phyloP scores from a whole-genome alignment of 2,113 vertebrate genomes.

The Fukomys damarensis region DNA sequence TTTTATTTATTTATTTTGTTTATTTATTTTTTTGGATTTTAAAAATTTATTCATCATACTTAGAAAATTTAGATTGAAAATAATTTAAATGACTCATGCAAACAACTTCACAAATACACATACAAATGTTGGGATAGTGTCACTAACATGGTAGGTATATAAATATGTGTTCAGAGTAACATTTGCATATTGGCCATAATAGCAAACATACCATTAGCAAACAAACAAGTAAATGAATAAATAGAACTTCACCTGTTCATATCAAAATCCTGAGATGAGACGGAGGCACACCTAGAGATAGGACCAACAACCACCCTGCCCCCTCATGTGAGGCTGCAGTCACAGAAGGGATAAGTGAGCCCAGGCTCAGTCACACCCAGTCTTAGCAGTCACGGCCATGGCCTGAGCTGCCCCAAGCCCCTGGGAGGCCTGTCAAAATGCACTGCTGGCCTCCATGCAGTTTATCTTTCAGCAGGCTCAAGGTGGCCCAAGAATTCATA shows the following conservation, averaged over 20 bases:
- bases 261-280: constrained; percentile 33
- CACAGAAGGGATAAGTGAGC: background rate
- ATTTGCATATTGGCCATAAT: constrained; percentile 79
- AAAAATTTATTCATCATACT: constrained; percentile 76
- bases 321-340: background rate
- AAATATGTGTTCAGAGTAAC: constrained; percentile 82
- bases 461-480: background rate
- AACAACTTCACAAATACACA: constrained; percentile 80
- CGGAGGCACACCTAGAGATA: constrained; percentile 3
- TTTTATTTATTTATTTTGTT: too few relatives aligned
- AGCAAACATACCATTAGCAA: constrained; percentile 78
- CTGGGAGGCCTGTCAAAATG: background rate
- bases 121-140: constrained; percentile 81
- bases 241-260: constrained; percentile 69
- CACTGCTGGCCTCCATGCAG: background rate
- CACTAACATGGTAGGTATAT: constrained; percentile 79
- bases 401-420: background rate
- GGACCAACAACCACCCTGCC: background rate
- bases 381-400: too few relatives aligned
- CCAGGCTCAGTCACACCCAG: too few relatives aligned
- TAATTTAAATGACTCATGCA: constrained; percentile 77
- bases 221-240: constrained; percentile 44
- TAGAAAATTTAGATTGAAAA: constrained; percentile 77
- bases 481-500: background rate
- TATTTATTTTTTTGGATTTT: too few relatives aligned